Percentiles rank a stretch among this genome's conserved stretches.
Conservation (phyloP, 1,140 invertebrate species). For the Luehdorfia chinensis region DNA sequence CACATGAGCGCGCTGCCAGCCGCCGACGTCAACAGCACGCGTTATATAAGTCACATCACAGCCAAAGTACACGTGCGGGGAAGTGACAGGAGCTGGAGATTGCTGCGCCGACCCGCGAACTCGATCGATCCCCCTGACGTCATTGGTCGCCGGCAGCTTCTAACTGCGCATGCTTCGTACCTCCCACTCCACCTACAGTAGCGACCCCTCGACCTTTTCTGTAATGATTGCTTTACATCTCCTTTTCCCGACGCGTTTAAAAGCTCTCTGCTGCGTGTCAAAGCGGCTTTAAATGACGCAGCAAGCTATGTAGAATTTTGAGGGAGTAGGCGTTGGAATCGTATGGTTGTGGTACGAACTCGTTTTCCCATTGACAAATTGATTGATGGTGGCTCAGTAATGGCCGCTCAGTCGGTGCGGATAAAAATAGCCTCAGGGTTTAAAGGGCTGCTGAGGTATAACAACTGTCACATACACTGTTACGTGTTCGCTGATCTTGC, state of each 20-base stretch:
- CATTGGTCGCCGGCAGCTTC: conserved; percentile 37
- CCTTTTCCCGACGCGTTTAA: background rate
- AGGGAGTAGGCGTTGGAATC: conserved; percentile 13
- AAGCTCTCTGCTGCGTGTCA: background rate
- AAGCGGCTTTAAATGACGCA: background rate
- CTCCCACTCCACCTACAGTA: conserved; percentile 30
- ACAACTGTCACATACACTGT: too few relatives aligned
- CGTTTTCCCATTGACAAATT: conserved; percentile 59
- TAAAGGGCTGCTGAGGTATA: background rate
- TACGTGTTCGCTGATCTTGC: too few relatives aligned
- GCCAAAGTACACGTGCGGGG: conserved; percentile 47
- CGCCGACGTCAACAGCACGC: conserved; percentile 32
- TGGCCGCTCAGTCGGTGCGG: conserved; percentile 9
- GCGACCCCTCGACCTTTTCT: background rate
- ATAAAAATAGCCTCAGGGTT: conserved; percentile 27
- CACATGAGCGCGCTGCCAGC: conserved; percentile 86
- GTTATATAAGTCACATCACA: conserved; percentile 43
- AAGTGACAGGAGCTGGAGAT: conserved; percentile 47
- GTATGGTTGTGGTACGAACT: conserved; percentile 31
- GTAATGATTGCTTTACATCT: conserved; percentile 20
- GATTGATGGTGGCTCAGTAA: conserved; percentile 42
- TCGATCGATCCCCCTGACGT: conserved; percentile 63
- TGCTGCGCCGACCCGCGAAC: conserved; percentile 32
- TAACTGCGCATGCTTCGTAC: conserved; percentile 42
- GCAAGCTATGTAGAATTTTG: background rate